These are phyloP conservation scores for Micronisus gabar DNA, from an alignment of 2,113 vertebrate species.

Conservation along the genomic window DNA sequence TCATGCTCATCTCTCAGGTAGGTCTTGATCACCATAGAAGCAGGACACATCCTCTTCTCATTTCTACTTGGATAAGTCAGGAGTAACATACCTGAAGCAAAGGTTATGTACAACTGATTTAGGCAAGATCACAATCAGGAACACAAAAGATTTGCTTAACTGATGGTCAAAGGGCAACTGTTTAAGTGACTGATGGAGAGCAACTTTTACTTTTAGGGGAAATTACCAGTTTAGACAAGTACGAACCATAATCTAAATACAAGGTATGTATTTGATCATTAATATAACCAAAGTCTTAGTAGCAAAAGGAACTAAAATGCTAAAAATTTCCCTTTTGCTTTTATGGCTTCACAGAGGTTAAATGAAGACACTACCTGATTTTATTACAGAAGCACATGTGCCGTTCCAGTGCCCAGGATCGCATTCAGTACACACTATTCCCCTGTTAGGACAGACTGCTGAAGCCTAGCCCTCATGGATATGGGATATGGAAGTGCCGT, in stretches of 20 bases:
- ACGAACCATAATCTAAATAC: not conserved
- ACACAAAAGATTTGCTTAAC: not conserved
- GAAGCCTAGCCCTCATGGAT: not conserved
- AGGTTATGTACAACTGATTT: not conserved
- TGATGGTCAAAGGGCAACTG: not conserved
- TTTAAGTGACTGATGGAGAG: not conserved
- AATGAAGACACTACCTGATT: not conserved
- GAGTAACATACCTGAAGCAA: not conserved
- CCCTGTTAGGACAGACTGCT: not conserved
- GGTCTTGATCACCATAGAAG: not conserved
- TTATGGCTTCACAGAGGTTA: not conserved
- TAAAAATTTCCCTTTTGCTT: not conserved
- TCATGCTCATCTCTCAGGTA: not conserved
- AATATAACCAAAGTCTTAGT: not conserved
- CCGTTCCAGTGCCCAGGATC: not conserved
- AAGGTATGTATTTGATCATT: not conserved
- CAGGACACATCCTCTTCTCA: not conserved
- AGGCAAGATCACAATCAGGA: not conserved
- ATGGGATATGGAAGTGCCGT: not conserved
- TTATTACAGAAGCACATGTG: not conserved
- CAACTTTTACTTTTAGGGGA: not conserved
- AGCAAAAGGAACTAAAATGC: not conserved
- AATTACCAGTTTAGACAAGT: not conserved
- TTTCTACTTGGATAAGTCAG: not conserved
- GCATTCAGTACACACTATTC: not conserved